Evolutionary conservation across 2,113 vertebrate genomes (phyloP), one percentile per base, ranked within the genome.

Genomic region (Seriola quinqueradiata): DNA sequence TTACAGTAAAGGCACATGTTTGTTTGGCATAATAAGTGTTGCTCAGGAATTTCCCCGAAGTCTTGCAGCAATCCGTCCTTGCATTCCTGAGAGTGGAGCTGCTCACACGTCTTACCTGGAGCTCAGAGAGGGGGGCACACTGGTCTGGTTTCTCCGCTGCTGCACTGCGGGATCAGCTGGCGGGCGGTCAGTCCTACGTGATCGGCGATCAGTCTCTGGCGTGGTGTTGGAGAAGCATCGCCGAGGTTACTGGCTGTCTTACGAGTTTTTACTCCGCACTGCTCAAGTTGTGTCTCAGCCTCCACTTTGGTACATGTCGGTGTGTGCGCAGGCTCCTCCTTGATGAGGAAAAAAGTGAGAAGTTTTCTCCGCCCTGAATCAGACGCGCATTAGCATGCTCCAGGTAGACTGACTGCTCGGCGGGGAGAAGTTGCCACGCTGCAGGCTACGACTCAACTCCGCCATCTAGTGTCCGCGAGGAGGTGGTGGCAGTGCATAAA

Each of bases 1-100:
- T 77, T n/a, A 86, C 75, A 77, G 42, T 42, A 83, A 89, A 79
- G 28, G 75, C 80, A 79, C 83, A 90, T 83, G 79, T 80, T 82
- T 89, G 75, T 89, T 76, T 77, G 79, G 65, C 79, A 87, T 85
- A 91, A 88, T 81, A 89, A 83, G 77, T 46, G 75, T 65, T 79
- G 81, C 87, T 78, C 78, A 93, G 93, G 94, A 95, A 94, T 94
- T 94, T 94, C 92, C 92, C 93, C 42, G 1, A 80, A 86, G 84
- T 91, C 87, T 90, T 94, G 92, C 89, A 91, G 82, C 89, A 94
- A 92, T 91, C 88, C 28, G 90, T 86, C 73, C 86, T 46, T 16
- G 75, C 94, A 95, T 95, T 95, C 95, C 93, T 90, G 85, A 86
- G 89, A 86, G 71, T 61, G 64, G 83, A 83, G 76, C 71, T 38